Percentiles rank a stretch among this genome's conserved stretches.
Evolutionary conservation across 2,797 vertebrate genomes (phyloP).

Genomic region (Vireo griseus): DNA sequence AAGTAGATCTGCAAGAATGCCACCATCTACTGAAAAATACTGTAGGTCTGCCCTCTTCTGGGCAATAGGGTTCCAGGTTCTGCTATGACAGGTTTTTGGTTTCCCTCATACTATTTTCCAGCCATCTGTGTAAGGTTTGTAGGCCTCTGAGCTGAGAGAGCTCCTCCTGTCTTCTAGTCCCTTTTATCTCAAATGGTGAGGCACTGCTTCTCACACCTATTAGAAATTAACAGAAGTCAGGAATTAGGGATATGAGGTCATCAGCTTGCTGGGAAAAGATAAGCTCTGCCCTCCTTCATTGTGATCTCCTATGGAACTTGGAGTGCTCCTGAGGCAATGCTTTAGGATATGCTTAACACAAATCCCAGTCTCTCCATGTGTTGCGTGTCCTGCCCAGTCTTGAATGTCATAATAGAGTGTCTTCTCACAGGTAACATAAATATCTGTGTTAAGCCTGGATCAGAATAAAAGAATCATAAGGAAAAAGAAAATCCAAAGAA

Average conservation of each 20-base stretch:
- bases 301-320: neutral
- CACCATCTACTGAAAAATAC: slow-evolving; percentile 63
- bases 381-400: neutral
- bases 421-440: neutral
- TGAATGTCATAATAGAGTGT: neutral
- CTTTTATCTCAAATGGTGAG: neutral
- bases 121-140: neutral
- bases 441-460: neutral
- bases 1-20: neutral
- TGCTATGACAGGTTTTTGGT: slow-evolving; percentile 4
- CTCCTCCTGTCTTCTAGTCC: neutral
- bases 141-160: neutral
- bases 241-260: neutral
- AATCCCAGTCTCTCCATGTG: neutral
- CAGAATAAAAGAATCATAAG: neutral
- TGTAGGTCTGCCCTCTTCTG: slow-evolving; percentile 89
- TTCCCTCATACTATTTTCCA: neutral
- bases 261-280: neutral
- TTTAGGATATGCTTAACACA: neutral
- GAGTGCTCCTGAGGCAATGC: neutral
- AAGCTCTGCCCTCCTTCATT: neutral
- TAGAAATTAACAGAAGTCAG: neutral
- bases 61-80: slow-evolving; percentile 69
- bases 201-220: neutral
- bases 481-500: neutral